These are phyloP conservation scores for Dryobota labecula DNA, from an alignment of 2,888 invertebrate species.

Conservation along the genomic window DNA sequence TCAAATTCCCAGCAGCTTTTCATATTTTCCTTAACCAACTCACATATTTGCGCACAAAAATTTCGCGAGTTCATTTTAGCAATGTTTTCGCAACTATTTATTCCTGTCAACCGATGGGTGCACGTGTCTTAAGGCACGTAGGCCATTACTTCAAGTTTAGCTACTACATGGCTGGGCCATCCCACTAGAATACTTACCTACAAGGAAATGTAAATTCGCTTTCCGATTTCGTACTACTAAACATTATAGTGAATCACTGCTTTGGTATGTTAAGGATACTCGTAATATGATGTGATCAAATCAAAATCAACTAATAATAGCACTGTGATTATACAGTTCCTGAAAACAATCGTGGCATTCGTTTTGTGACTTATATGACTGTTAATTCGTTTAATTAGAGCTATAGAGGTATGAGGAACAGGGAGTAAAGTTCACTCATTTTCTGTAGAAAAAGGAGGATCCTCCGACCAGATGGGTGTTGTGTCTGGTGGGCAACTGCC, in stretches of 20 bases:
- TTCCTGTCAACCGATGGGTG: slow-evolving; percentile 60
- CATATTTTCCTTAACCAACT: neutral
- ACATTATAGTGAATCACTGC: slow-evolving; percentile 37
- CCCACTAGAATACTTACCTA: slow-evolving; percentile 59
- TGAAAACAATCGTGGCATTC: neutral
- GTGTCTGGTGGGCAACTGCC: no score
- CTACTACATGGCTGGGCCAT: slow-evolving; percentile 45
- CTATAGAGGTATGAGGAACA: no score
- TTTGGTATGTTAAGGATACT: slow-evolving; percentile 34
- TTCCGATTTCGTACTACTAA: slow-evolving; percentile 53
- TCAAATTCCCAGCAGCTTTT: neutral
- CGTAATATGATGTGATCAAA: slow-evolving; percentile 13
- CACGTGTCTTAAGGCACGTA: slow-evolving; percentile 66
- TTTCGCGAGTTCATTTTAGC: slow-evolving; percentile 59
- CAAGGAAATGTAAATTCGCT: slow-evolving; percentile 59
- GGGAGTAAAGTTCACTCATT: no score
- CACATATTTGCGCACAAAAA: slow-evolving; percentile 25
- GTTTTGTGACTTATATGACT: neutral
- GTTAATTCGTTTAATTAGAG: neutral
- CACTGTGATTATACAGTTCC: neutral
- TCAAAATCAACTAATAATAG: neutral
- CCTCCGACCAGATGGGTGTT: no score
- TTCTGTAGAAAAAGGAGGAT: no score
- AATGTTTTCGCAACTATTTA: slow-evolving; percentile 60
- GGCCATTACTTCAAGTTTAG: slow-evolving; percentile 65